Evolutionary conservation across 1,140 invertebrate genomes (phyloP).

Genomic region (Drosophila jambulina): DNA sequence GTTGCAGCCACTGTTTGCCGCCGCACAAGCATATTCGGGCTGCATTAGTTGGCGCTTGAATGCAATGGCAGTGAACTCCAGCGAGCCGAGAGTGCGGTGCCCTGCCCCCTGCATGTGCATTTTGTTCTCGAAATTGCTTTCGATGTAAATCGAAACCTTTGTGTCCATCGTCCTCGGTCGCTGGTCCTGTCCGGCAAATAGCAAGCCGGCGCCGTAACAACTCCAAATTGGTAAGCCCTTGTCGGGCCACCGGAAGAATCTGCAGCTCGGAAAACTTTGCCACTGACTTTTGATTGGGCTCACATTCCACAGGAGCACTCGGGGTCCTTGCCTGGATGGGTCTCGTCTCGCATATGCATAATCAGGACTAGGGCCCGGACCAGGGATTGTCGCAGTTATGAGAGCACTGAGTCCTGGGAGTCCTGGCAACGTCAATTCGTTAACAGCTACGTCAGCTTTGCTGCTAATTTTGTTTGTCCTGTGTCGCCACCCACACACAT

Average conservation of each 20-base stretch:
- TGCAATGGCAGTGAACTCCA: slow-evolving; percentile 6
- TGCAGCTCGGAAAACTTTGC: slow-evolving; percentile 35
- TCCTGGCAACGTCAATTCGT: slow-evolving; percentile 69
- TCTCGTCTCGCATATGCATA: slow-evolving; percentile 42
- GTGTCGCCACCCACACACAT: slow-evolving; percentile 44
- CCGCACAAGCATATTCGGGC: slow-evolving; percentile 20
- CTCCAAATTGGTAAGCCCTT: slow-evolving; percentile 46
- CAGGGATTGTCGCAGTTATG: slow-evolving; percentile 33
- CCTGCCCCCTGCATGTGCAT: slow-evolving; percentile 3
- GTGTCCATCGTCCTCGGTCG: neutral
- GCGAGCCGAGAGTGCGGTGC: neutral
- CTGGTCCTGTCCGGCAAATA: slow-evolving; percentile 12
- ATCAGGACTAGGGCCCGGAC: slow-evolving; percentile 16
- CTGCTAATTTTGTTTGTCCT: slow-evolving; percentile 75
- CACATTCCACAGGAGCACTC: slow-evolving; percentile 19
- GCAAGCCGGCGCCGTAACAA: slow-evolving; percentile 9
- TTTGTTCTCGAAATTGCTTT: slow-evolving; percentile 27
- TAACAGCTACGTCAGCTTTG: slow-evolving; percentile 76
- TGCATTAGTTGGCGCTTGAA: slow-evolving; percentile 21
- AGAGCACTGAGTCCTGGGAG: slow-evolving; percentile 17
- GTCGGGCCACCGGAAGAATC: slow-evolving; percentile 36
- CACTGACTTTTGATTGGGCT: slow-evolving; percentile 40
- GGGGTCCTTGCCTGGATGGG: neutral
- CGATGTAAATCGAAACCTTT: slow-evolving; percentile 48
- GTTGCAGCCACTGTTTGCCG: slow-evolving; percentile 29